Evolutionary conservation across 2,888 invertebrate species (phyloP).

Genomic region (Xestia c-nigrum): DNA sequence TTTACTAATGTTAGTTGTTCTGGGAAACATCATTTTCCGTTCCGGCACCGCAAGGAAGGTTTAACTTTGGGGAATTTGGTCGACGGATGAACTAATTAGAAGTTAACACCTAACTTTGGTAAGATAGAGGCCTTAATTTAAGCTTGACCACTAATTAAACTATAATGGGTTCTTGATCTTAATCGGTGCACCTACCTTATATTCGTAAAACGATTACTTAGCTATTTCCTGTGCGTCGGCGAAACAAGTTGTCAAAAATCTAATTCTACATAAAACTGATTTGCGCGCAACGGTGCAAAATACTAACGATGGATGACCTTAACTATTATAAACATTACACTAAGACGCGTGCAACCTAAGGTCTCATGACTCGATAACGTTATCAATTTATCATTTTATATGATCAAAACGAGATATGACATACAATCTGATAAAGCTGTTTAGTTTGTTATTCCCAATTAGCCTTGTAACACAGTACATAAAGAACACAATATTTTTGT

Average conservation of each 20-base stretch:
- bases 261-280: background rate
- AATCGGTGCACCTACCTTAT: background rate
- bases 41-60: background rate
- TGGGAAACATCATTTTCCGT: constrained; percentile 1
- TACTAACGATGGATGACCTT: background rate
- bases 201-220: background rate
- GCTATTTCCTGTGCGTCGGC: background rate
- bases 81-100: constrained; percentile 18
- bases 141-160: background rate
- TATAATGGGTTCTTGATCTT: background rate
- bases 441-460: constrained; percentile 6
- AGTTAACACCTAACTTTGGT: constrained; percentile 15
- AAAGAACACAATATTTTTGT: background rate
- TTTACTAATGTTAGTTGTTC: background rate
- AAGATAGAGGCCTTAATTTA: background rate
- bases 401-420: constrained; percentile 31
- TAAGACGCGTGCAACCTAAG: background rate
- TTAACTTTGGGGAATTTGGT: background rate
- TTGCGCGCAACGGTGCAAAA: background rate
- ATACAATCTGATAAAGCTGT: constrained; percentile 19
- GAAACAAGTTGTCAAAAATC: background rate
- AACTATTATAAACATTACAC: background rate
- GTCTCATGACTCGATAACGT: constrained; percentile 17
- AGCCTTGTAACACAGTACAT: too few species aligned
- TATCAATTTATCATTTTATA: constrained; percentile 4